Conservation (phyloP, 2,888 invertebrate species). For the Hirudinaria manillensis region DNA sequence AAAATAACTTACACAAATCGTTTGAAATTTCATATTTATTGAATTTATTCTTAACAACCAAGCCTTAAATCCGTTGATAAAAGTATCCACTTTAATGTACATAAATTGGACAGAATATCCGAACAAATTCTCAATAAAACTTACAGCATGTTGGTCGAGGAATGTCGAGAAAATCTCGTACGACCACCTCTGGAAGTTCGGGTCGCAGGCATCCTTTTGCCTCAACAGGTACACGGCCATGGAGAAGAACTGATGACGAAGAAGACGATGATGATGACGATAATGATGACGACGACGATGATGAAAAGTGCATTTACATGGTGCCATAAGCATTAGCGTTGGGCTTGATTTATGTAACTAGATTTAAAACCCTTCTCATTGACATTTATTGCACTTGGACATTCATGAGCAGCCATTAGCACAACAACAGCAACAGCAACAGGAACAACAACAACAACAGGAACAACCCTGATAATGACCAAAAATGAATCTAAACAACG, state of each 20-base stretch:
- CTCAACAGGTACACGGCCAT: slow-evolving; percentile 12
- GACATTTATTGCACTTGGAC: too few relatives aligned
- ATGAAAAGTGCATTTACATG: not conserved
- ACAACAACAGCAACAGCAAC: not conserved
- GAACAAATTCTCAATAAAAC: not conserved
- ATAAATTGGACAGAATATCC: not conserved
- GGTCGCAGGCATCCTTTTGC: not conserved
- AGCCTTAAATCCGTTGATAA: not conserved
- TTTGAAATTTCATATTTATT: too few relatives aligned
- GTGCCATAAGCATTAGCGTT: too few relatives aligned
- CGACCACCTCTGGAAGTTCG: slow-evolving; percentile 21
- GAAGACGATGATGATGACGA: too few relatives aligned
- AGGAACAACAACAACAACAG: too few relatives aligned
- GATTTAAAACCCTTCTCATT: too few relatives aligned
- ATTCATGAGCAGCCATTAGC: too few relatives aligned
- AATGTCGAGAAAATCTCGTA: slow-evolving; percentile 27
- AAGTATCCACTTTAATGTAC: not conserved
- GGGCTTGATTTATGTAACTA: not conserved
- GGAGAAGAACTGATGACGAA: slow-evolving; percentile 22
- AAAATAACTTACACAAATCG: too few relatives aligned
- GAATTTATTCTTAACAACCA: too few relatives aligned
- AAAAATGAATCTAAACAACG: too few relatives aligned
- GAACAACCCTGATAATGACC: too few relatives aligned
- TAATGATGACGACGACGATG: too few relatives aligned
- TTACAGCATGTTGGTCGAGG: slow-evolving; percentile 18